Evolutionary conservation across 2,888 invertebrate genomes (phyloP), one percentile per base, ranked within the genome.

Genomic region (Amphipoea oculea): DNA sequence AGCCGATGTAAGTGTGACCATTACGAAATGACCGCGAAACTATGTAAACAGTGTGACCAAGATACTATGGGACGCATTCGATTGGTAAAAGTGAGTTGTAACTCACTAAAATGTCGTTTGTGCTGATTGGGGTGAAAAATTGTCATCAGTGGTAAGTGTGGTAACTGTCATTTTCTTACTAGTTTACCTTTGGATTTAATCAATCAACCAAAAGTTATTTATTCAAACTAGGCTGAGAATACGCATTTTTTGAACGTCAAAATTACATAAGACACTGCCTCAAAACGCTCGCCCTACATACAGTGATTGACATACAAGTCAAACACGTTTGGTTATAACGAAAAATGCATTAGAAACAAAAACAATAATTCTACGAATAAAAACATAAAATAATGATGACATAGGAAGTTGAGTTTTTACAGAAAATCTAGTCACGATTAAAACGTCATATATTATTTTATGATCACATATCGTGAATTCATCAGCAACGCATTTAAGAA

Each of bases 1-100:
- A 86, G 70, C 66, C 63, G 63, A 54, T 65, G 79, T 84, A 66
- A 74, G 63, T 65, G 29, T 72, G 68, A 75, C 40, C 66, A 70
- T 84, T 74, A 71, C 68, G 68, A 68, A 79, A 82, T 79, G 75
- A 85, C 86, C 88, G 82, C 85, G 85, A 82, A 82, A 68, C 69
- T 85, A 65, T 42, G 81, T 87, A 87, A 85, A 83, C 75, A 79
- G 57, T 78, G 78, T 82, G 82, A 80, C 74, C 72, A 29, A 20
- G 71, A 20, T 86, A 85, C 87, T 67, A 77, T 36, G n/a, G 60
- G 7, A 57, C 23, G 4, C 51, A 17, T 48, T 73, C n/a, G 2
- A 23, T 67, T 6, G 2, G 40, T 14, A 1, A 6, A 67, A 12
- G 63, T 65, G 83, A 78, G 78, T 69, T 63, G 7, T 57, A 36